Evolutionary conservation across 2,888 invertebrate genomes (phyloP).

Genomic region (Mesorhabditis spiculigera): DNA sequence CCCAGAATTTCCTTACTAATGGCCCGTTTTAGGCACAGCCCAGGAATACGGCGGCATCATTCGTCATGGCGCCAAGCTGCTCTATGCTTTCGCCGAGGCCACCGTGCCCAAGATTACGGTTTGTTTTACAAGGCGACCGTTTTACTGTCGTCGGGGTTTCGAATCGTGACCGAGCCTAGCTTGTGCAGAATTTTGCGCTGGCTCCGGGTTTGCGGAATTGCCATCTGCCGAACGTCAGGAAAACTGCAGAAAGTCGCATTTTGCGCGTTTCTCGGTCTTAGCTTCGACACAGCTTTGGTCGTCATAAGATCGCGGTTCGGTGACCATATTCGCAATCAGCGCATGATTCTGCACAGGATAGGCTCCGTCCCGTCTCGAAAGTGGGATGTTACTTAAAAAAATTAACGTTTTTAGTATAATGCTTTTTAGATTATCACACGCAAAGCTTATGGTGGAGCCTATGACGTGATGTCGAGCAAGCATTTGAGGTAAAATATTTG

Average conservation of each 20-base stretch:
- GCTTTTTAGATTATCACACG: neutral
- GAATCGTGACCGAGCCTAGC: no score
- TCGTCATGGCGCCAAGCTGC: constrained; percentile 70
- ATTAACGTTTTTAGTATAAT: neutral
- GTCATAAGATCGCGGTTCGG: no score
- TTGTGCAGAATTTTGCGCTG: no score
- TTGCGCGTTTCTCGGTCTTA: no score
- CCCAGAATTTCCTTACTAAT: constrained; percentile 8
- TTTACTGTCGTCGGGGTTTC: constrained; percentile 42
- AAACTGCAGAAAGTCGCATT: no score
- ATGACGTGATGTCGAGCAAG: constrained; percentile 73
- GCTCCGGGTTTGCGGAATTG: no score
- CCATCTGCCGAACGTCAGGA: no score
- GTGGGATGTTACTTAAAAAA: constrained; percentile 62
- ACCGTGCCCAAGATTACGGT: constrained; percentile 72
- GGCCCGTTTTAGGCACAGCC: constrained; percentile 28
- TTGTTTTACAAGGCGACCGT: no score
- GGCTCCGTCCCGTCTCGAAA: constrained; percentile 62
- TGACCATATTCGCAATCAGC: no score
- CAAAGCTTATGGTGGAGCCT: constrained; percentile 71
- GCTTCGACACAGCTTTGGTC: no score
- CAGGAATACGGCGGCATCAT: constrained; percentile 67
- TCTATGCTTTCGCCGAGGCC: constrained; percentile 72
- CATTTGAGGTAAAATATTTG: constrained; percentile 63
- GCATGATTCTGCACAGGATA: no score